A percentile compares a stretch with the other conserved stretches of the same genome.
Evolutionary conservation across 2,888 invertebrate genomes (phyloP).

Genomic region (Patella pellucida): DNA sequence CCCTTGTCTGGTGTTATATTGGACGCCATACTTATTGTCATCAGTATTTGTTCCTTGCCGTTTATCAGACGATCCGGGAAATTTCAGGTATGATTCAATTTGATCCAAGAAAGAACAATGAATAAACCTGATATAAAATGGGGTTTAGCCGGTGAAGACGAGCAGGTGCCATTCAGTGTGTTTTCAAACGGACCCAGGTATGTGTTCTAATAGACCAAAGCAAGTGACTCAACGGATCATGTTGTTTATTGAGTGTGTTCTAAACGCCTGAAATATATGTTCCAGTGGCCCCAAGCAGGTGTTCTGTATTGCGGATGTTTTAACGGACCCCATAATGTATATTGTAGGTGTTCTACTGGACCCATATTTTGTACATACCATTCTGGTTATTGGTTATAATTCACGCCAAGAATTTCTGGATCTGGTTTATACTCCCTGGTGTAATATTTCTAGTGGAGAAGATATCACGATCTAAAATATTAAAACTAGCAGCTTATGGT

Average conservation of each 20-base stretch:
- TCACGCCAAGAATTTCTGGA: constrained; percentile 95
- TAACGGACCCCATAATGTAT: too few relatives aligned
- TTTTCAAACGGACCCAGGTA: too few relatives aligned
- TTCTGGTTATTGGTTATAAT: constrained; percentile 88
- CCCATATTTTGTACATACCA: constrained; percentile 86
- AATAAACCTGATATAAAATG: too few relatives aligned
- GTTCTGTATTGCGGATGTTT: too few relatives aligned
- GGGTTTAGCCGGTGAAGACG: too few relatives aligned
- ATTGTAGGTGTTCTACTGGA: constrained; percentile 90
- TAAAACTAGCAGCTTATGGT: constrained; percentile 73
- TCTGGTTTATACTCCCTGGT: constrained; percentile 91
- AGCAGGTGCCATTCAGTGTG: too few relatives aligned
- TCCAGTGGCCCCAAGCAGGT: too few relatives aligned
- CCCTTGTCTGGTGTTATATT: constrained; percentile 89
- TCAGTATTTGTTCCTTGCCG: constrained; percentile 88
- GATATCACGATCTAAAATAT: constrained; percentile 67
- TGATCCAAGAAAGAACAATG: too few relatives aligned
- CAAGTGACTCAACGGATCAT: too few relatives aligned
- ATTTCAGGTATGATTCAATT: constrained; percentile 85
- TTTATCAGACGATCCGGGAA: constrained; percentile 89
- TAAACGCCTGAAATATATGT: too few relatives aligned
- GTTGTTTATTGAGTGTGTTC: too few relatives aligned
- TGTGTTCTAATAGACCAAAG: too few relatives aligned
- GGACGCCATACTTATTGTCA: constrained; percentile 81
- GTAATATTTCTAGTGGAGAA: constrained; percentile 84